These are phyloP conservation scores for Epizoanthus illoricatus DNA, from an alignment of 92 coral and sea anemone genomes.

Conservation along the genomic window DNA sequence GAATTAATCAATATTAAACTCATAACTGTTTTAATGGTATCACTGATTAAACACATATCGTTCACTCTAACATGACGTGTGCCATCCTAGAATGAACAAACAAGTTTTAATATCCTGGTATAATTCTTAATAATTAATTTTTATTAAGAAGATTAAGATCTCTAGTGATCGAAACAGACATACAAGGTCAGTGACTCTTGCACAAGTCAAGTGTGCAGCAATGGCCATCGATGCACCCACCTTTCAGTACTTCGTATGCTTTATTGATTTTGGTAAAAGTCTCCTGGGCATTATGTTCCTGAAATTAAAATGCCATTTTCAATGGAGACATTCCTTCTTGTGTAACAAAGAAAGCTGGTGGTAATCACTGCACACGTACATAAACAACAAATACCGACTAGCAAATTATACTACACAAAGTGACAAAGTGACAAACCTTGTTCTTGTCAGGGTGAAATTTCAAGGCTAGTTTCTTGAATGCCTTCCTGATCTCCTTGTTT, in stretches of 20 bases:
- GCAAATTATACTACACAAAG: not conserved
- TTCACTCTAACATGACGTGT: not conserved
- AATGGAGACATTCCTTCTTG: conserved; percentile 9
- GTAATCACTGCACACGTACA: not conserved
- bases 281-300: conserved; percentile 93
- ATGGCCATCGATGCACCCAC: conserved; percentile 28
- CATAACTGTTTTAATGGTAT: no score
- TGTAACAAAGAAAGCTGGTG: conserved; percentile 20
- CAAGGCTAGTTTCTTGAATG: conserved; percentile 91
- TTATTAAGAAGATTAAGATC: not conserved
- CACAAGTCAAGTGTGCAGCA: no score
- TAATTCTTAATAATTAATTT: conserved; percentile 1
- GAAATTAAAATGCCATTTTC: conserved; percentile 7
- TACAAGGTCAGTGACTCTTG: not conserved
- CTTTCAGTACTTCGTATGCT: conserved; percentile 97
- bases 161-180: no score
- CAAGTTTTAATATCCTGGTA: not conserved
- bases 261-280: conserved; percentile 77
- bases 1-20: no score
- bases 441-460: conserved; percentile 93
- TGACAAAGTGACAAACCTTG: no score
- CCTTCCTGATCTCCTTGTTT: conserved; percentile 88
- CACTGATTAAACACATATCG: not conserved
- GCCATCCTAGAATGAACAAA: not conserved
- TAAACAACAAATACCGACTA: not conserved